Evolutionary conservation across 2,888 invertebrate genomes (phyloP).

Genomic region (Myathropa florea): DNA sequence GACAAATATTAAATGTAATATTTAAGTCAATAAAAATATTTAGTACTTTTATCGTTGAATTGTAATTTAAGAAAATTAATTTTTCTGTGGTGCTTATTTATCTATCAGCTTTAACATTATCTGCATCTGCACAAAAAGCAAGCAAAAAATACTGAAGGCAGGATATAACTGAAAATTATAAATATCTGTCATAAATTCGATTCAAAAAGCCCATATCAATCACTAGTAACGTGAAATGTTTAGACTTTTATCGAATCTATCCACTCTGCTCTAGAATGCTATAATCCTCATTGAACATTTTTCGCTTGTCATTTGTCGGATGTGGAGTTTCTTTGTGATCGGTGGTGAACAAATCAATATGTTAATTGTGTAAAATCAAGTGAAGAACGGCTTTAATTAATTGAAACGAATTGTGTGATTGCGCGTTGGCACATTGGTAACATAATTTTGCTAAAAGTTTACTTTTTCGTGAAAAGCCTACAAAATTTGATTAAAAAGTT

Average conservation of each 20-base stretch:
- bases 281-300: slow-evolving; percentile 4
- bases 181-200: too few relatives aligned
- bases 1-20: too few relatives aligned
- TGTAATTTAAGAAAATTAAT: too few relatives aligned
- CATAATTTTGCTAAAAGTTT: neutral
- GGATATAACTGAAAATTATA: too few relatives aligned
- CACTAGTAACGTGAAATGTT: neutral
- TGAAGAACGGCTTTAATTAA: slow-evolving; percentile 14
- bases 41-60: too few relatives aligned
- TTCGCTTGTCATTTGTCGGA: slow-evolving; percentile 55
- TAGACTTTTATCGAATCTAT: neutral
- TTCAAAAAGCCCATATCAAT: neutral
- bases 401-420: slow-evolving; percentile 17
- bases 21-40: too few relatives aligned
- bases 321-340: slow-evolving; percentile 32
- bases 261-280: neutral
- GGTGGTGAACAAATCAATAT: slow-evolving; percentile 54
- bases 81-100: too few relatives aligned
- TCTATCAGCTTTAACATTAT: too few relatives aligned
- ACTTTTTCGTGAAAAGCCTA: neutral
- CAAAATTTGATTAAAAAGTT: neutral
- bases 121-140: too few relatives aligned
- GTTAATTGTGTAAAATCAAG: slow-evolving; percentile 44
- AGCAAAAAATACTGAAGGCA: too few relatives aligned
- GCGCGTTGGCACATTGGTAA: slow-evolving; percentile 43